A percentile compares a stretch with the other conserved stretches of the same genome.
These are phyloP conservation scores for Oscheius onirici DNA, from an alignment of 2,888 invertebrate species.

Conservation along the genomic window DNA sequence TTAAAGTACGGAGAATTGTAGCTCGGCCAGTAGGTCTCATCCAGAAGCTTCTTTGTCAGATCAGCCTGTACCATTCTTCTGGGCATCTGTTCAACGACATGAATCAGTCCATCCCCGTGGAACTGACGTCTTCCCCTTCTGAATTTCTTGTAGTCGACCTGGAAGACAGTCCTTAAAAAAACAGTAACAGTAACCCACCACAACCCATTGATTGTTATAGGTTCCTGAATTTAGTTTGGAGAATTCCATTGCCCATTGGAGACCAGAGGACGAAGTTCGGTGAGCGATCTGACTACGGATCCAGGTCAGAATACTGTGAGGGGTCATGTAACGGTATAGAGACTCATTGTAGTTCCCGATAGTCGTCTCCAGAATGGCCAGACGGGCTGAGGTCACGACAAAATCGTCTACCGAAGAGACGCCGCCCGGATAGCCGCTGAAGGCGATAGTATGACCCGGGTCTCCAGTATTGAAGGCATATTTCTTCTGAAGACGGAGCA, in stretches of 20 bases:
- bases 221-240: slow-evolving; percentile 82
- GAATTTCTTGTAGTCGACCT: slow-evolving; percentile 16
- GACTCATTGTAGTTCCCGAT: slow-evolving; percentile 81
- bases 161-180: neutral
- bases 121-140: slow-evolving; percentile 17
- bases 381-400: slow-evolving; percentile 60
- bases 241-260: slow-evolving; percentile 72
- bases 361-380: slow-evolving; percentile 81
- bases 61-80: slow-evolving; percentile 62
- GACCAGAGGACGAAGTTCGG: slow-evolving; percentile 47
- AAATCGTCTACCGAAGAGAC: slow-evolving; percentile 69
- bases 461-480: slow-evolving; percentile 66
- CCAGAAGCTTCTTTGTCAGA: slow-evolving; percentile 56
- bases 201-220: slow-evolving; percentile 81
- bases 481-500: slow-evolving; percentile 73
- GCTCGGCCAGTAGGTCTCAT: slow-evolving; percentile 81
- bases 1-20: slow-evolving; percentile 80
- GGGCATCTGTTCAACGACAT: slow-evolving; percentile 82
- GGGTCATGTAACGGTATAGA: slow-evolving; percentile 78
- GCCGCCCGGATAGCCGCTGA: slow-evolving; percentile 71
- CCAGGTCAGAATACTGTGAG: slow-evolving; percentile 76
- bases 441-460: slow-evolving; percentile 66
- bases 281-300: slow-evolving; percentile 75
- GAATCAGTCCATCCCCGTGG: slow-evolving; percentile 75
- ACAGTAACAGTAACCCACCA: slow-evolving; percentile 79